Evolutionary conservation across 2,888 invertebrate genomes (phyloP).

Genomic region (Andrena marginata): DNA sequence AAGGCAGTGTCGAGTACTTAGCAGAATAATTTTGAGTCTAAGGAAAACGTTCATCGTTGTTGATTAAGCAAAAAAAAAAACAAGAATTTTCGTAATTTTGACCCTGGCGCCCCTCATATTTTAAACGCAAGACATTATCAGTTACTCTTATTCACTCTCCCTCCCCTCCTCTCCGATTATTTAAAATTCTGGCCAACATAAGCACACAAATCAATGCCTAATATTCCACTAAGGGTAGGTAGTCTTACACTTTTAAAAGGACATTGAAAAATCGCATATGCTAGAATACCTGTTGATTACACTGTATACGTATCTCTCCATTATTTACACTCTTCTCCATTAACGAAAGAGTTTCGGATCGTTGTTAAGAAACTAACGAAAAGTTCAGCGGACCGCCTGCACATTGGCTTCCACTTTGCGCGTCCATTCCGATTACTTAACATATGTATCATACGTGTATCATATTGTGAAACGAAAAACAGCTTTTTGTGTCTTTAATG

Average conservation of each 20-base stretch:
- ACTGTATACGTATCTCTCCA: constrained; percentile 69
- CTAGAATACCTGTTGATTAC: constrained; percentile 82
- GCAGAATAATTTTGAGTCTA: background rate
- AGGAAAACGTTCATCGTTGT: background rate
- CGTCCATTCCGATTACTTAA: constrained; percentile 22
- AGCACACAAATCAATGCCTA: constrained; percentile 82
- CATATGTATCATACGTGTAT: constrained; percentile 1
- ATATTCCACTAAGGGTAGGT: constrained; percentile 82
- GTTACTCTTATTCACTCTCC: constrained; percentile 51
- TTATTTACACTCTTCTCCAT: constrained; percentile 75
- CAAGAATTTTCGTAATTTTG: background rate
- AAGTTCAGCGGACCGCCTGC: constrained; percentile 43
- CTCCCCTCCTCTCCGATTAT: constrained; percentile 50
- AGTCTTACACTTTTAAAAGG: constrained; percentile 83
- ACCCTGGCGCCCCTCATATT: constrained; percentile 78
- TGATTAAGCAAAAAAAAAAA: background rate
- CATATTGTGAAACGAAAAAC: constrained; percentile 18
- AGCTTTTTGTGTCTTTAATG: background rate
- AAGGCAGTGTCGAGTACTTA: background rate
- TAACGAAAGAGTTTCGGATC: constrained; percentile 77
- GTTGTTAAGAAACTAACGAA: constrained; percentile 82
- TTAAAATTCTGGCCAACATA: constrained; percentile 77
- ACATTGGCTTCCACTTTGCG: constrained; percentile 12
- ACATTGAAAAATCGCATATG: constrained; percentile 84
- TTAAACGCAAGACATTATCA: constrained; percentile 76